Conservation (phyloP, 2,797 vertebrate species). For the Paedocypris micromegethes region DNA sequence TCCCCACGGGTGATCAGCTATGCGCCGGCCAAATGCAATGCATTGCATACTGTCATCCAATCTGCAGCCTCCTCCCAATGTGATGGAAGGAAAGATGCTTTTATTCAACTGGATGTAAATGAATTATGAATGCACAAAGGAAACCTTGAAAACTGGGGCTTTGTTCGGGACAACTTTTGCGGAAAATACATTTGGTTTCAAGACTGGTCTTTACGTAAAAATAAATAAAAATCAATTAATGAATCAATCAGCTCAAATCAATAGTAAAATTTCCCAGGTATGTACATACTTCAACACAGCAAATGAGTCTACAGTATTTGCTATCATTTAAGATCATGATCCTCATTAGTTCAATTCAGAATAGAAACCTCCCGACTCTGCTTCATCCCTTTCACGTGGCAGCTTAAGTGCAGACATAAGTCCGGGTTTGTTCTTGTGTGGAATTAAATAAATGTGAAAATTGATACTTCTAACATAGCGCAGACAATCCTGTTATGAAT, state of each 20-base stretch:
- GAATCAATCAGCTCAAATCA: constrained; percentile 15
- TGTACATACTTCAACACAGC: neutral
- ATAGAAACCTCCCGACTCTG: constrained; percentile 2
- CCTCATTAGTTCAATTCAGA: too few species aligned
- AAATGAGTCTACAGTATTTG: too few species aligned
- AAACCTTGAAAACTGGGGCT: constrained; percentile 20
- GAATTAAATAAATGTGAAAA: too few species aligned
- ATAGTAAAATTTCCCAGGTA: constrained; percentile 14
- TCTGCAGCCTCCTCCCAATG: constrained; percentile 14
- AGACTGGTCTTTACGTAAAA: neutral
- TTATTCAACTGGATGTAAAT: constrained; percentile 16
- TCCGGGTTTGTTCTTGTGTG: too few species aligned
- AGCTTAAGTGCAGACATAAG: too few species aligned
- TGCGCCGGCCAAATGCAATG: constrained; percentile 30
- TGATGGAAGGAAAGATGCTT: constrained; percentile 11
- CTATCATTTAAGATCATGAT: too few species aligned
- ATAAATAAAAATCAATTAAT: neutral
- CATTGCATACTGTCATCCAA: constrained; percentile 23
- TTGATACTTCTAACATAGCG: neutral
- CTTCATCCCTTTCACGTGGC: too few species aligned
- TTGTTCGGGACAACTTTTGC: neutral
- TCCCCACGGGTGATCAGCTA: constrained; percentile 23
- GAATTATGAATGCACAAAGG: constrained; percentile 14
- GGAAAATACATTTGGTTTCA: neutral
- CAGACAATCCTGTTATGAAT: neutral